Base-by-base conservation (phyloP, 2,888 invertebrate species). In the Diaperis boleti region DNA sequence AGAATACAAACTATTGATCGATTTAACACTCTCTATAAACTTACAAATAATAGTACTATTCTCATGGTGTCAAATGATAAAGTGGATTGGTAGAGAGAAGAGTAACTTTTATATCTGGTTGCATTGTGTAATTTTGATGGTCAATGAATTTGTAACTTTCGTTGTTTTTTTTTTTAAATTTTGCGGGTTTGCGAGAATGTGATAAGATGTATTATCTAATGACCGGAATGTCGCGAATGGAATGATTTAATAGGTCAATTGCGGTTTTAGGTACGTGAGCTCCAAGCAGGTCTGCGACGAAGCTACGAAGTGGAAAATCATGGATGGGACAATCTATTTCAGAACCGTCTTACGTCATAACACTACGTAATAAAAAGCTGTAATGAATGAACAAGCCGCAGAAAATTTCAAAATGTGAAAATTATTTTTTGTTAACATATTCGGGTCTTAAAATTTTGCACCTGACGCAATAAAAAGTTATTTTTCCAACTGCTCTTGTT, bases 101-200 rank as follows among this genome's bases (percentile, higher is more conserved):
- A 14, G 13, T 22, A 2, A 11, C 10, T 26, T 45, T 18, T 26
- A 45, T 45, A 37, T 39, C 20, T 26, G 22, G 3, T 18, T 35
- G 17, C 20, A 59, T 68, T 68, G 63, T 60, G 60, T 55, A 68
- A 68, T 42, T 62, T 52, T 39, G 20, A 39, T 49, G 52, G 54
- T 54, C 11, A 14, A 8, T 29, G 26, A 52, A 2, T 39, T 33
- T 18, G 14, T n/a, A n/a, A n/a, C n/a, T 35, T 26, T 33, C 33
- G 13, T 33, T 33, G 11, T 33, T 33, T 33, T 33, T 11, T 29
- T 49, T 56, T 62, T 55, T 54, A 47, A 55, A 62, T 52, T 59
- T 45, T 57, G 56, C 33, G 39, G 56, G 39, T 41, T 41, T 18
- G 37, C 52, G 35, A 4, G 22, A 44, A 37, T 56, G 22, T 35